Evolutionary conservation across 2,797 vertebrate species (phyloP).

Genomic region (Mastacembelus armatus): DNA sequence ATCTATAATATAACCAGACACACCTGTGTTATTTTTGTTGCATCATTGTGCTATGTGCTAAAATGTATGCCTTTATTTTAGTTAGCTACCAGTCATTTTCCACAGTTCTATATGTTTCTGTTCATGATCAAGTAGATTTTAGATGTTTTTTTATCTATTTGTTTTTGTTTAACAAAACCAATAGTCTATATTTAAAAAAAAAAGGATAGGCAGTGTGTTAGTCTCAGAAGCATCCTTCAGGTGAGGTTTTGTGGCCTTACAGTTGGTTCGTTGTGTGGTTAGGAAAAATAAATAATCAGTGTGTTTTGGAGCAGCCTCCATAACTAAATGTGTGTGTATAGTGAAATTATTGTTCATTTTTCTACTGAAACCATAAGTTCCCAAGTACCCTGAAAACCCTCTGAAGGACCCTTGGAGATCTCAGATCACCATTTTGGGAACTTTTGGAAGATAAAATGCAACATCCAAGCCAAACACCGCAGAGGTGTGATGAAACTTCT

Average conservation of each 20-base stretch:
- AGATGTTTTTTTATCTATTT: too few species aligned
- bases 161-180: too few species aligned
- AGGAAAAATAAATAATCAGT: neutral
- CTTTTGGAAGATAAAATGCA: constrained; percentile 30
- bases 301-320: too few species aligned
- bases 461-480: constrained; percentile 37
- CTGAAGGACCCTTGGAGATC: constrained; percentile 6
- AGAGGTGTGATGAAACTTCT: constrained; percentile 48
- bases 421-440: constrained; percentile 19
- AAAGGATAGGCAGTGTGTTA: too few species aligned
- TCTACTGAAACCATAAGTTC: neutral
- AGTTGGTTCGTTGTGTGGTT: neutral
- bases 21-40: neutral
- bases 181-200: too few species aligned
- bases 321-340: constrained; percentile 7
- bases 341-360: constrained; percentile 11
- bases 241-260: neutral
- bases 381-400: neutral
- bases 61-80: neutral
- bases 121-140: neutral
- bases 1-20: neutral
- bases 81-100: neutral
- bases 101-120: neutral
- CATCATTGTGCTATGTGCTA: neutral
- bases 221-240: neutral